These are phyloP conservation scores for Cairina moschata DNA, from an alignment of 2,113 vertebrate species.

Conservation along the genomic window DNA sequence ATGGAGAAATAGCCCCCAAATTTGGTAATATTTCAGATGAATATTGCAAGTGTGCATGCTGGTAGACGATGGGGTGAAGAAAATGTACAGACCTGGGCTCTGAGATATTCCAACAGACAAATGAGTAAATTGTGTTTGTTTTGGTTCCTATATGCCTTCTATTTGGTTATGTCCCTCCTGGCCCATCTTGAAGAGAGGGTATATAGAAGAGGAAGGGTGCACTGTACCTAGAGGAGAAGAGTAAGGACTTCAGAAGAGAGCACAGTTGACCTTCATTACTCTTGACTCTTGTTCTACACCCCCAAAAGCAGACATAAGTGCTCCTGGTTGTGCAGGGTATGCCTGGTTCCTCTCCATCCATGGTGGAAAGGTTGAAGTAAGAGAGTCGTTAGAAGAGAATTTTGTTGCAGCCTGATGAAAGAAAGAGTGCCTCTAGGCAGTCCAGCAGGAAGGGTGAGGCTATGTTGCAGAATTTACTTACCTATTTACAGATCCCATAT, in stretches of 20 bases:
- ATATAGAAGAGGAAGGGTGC: neutral
- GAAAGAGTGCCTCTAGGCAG: neutral
- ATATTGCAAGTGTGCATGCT: neutral
- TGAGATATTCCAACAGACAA: neutral
- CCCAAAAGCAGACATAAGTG: neutral
- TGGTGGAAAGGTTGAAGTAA: neutral
- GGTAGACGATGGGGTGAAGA: neutral
- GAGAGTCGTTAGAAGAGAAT: neutral
- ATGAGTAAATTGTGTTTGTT: neutral
- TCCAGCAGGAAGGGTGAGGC: neutral
- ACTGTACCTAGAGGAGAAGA: neutral
- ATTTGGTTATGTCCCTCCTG: neutral
- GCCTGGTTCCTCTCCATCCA: neutral
- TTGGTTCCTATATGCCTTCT: neutral
- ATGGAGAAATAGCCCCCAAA: neutral
- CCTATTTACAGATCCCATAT: neutral
- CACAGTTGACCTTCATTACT: neutral
- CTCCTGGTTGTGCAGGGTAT: neutral
- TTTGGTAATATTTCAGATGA: neutral
- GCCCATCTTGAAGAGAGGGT: neutral
- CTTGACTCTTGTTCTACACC: neutral
- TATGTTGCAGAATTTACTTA: neutral
- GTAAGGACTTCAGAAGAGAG: neutral
- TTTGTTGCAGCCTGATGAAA: neutral
- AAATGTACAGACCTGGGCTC: neutral